Conservation (phyloP, 2,797 vertebrate genomes). For the Microctenopoma stevenorrisi region DNA sequence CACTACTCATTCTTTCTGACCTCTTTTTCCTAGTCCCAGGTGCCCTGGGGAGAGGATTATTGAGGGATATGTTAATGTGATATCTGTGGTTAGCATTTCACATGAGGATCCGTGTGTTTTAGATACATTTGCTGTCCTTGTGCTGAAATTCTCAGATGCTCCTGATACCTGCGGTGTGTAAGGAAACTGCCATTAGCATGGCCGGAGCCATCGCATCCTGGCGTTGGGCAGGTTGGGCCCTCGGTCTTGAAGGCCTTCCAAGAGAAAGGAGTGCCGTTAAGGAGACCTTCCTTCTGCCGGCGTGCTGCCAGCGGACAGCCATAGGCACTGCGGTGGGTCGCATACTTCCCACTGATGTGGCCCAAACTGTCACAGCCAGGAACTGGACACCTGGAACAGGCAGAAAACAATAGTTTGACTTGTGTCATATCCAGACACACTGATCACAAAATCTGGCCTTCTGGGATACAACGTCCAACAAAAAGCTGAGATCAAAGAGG, state of each 20-base stretch:
- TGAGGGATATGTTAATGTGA: no score
- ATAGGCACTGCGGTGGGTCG: constrained; percentile 96
- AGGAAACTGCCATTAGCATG: constrained; percentile 98
- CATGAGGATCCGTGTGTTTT: no score
- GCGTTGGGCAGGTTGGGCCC: constrained; percentile 95
- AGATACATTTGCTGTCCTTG: neutral
- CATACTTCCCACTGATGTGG: constrained; percentile 98
- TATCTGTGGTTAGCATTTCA: no score
- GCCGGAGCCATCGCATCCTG: constrained; percentile 95
- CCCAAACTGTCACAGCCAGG: constrained; percentile 97
- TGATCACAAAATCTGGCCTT: no score
- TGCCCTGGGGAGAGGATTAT: no score
- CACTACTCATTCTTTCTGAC: no score
- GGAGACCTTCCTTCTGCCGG: constrained; percentile 94
- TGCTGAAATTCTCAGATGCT: neutral
- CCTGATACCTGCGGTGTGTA: constrained; percentile 93
- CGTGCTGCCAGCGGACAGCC: constrained; percentile 96
- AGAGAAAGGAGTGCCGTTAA: constrained; percentile 93
- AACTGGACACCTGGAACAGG: constrained; percentile 90
- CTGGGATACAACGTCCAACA: neutral
- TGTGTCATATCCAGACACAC: no score
- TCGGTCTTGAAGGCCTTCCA: constrained; percentile 97
- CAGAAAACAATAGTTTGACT: neutral
- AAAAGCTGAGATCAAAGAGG: neutral
- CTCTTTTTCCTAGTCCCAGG: no score